phyloP scores from a whole-genome alignment of 2,113 vertebrate species.

The Jacana jacana region DNA sequence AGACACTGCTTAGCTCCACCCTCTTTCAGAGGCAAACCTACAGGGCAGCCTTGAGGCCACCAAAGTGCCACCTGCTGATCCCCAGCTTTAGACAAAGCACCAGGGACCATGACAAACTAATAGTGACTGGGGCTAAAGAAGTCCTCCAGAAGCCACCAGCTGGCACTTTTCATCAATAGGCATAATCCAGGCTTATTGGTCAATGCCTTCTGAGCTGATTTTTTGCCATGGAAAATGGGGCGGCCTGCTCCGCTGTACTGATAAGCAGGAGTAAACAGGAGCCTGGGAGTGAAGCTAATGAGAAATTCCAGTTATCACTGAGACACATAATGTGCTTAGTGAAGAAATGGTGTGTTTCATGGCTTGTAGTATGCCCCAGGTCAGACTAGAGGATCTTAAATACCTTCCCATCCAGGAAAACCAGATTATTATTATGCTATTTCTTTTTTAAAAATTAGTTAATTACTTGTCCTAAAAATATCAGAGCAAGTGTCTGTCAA shows the following conservation, averaged over 20 bases:
- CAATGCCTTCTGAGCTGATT: neutral
- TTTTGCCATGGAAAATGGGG: neutral
- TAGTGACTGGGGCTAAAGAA: neutral
- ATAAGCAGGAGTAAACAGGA: neutral
- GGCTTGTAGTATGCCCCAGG: neutral
- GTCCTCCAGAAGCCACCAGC: neutral
- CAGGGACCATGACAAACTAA: neutral
- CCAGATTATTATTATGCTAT: neutral
- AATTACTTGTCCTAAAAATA: neutral
- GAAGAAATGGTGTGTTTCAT: neutral
- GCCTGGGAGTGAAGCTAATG: neutral
- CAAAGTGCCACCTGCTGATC: neutral
- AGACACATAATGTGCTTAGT: neutral
- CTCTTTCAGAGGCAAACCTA: neutral
- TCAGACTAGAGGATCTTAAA: neutral
- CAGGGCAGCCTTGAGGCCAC: neutral
- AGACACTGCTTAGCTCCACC: fast-evolving
- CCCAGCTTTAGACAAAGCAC: neutral
- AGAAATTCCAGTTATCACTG: neutral
- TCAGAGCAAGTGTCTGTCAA: neutral
- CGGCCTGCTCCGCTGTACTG: neutral
- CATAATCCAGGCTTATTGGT: neutral
- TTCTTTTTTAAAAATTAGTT: neutral
- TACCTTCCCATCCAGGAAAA: neutral
- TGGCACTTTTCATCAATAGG: neutral